Evolutionary conservation across 2,888 invertebrate species (phyloP).

Genomic region (Plusia festucae): DNA sequence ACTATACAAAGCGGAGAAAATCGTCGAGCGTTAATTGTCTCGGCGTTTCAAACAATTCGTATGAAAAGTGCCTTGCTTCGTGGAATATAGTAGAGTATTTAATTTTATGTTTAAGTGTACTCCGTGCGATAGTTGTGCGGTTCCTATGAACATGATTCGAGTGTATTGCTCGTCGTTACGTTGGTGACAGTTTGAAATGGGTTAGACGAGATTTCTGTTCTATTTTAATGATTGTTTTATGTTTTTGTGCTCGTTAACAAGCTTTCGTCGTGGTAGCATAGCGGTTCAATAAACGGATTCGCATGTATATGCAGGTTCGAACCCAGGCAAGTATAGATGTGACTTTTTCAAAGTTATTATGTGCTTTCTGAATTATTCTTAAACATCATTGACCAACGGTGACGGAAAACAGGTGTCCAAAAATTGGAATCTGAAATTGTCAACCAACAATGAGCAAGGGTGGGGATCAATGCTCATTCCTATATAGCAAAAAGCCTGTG

Average conservation of each 20-base stretch:
- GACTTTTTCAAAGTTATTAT: too few relatives aligned
- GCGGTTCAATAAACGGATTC: too few relatives aligned
- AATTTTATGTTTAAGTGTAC: constrained; percentile 53
- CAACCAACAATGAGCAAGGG: too few relatives aligned
- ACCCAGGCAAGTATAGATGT: too few relatives aligned
- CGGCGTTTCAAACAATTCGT: constrained; percentile 54
- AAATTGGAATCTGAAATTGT: too few relatives aligned
- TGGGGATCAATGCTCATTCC: too few relatives aligned
- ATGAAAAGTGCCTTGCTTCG: constrained; percentile 54
- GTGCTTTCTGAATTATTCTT: too few relatives aligned
- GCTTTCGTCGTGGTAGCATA: too few relatives aligned
- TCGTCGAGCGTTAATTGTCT: constrained; percentile 57
- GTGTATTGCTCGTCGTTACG: constrained; percentile 13
- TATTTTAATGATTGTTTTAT: constrained; percentile 4
- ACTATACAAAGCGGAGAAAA: constrained; percentile 58
- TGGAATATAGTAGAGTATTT: constrained; percentile 50
- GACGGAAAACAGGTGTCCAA: too few relatives aligned
- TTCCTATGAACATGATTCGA: constrained; percentile 7
- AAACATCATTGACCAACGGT: too few relatives aligned
- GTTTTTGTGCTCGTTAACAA: background rate
- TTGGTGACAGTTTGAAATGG: constrained; percentile 15
- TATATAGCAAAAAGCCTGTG: too few relatives aligned
- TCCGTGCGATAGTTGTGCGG: constrained; percentile 28
- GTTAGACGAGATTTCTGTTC: background rate
- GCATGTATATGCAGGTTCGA: too few relatives aligned